Evolutionary conservation across 2,888 invertebrate genomes (phyloP).

Genomic region (Tetragonisca angustula): DNA sequence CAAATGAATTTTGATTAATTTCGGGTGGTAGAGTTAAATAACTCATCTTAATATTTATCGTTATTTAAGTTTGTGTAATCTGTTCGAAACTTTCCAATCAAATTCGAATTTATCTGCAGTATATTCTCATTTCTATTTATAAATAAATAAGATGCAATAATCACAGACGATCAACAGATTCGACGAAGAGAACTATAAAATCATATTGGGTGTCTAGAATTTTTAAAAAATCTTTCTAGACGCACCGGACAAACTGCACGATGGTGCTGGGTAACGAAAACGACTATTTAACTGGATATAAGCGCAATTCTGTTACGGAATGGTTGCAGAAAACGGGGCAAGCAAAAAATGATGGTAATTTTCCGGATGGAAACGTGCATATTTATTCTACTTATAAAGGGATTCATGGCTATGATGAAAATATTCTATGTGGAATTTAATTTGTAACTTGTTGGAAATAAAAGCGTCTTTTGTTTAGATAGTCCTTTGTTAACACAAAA

Average conservation of each 20-base stretch:
- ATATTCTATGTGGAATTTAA: background rate
- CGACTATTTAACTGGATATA: slow-evolving; percentile 65
- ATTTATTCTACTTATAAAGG: background rate
- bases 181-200: background rate
- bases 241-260: slow-evolving; percentile 1
- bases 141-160: background rate
- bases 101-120: no score
- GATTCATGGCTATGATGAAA: background rate
- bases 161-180: slow-evolving; percentile 47
- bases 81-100: no score
- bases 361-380: background rate
- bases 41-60: no score
- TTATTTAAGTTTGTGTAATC: no score
- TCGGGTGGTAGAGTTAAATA: no score
- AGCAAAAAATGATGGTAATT: slow-evolving; percentile 70
- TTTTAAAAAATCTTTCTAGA: slow-evolving; percentile 39
- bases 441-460: background rate
- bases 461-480: background rate
- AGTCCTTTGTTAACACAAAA: background rate
- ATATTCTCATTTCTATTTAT: background rate
- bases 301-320: slow-evolving; percentile 72
- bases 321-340: slow-evolving; percentile 75
- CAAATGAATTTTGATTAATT: no score
- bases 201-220: background rate
- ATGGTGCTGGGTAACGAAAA: slow-evolving; percentile 75